These are phyloP conservation scores for Copidosoma aretas DNA, from an alignment of 2,888 invertebrate species.

Conservation along the genomic window DNA sequence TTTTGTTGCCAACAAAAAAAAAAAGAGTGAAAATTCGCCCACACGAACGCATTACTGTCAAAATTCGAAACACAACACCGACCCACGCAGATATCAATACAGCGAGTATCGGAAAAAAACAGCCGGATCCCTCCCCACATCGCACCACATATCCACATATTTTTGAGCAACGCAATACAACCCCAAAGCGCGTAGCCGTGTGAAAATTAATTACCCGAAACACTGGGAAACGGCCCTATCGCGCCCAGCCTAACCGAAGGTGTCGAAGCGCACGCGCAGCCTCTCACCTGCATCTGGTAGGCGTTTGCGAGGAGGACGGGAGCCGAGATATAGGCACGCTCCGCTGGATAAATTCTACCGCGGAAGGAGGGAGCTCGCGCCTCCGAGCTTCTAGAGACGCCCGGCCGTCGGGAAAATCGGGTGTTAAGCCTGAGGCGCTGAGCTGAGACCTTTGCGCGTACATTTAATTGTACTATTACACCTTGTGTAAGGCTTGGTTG, in stretches of 20 bases:
- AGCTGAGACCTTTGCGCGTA: not conserved
- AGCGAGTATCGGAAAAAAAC: too few species aligned
- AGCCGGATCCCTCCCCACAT: too few species aligned
- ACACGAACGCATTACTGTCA: too few species aligned
- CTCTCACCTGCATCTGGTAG: not conserved
- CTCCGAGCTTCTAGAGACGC: not conserved
- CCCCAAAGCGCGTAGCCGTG: not conserved
- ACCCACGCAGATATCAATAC: too few species aligned
- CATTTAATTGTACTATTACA: too few species aligned
- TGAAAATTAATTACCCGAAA: conserved; percentile 32
- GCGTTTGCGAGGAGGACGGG: too few species aligned
- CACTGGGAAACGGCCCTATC: conserved; percentile 25
- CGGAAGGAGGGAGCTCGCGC: not conserved
- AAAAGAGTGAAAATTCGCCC: too few species aligned
- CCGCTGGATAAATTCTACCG: not conserved
- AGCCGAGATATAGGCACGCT: too few species aligned
- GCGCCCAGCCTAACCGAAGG: conserved; percentile 32
- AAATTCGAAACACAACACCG: too few species aligned
- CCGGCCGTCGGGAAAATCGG: conserved; percentile 43
- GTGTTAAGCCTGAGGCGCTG: conserved; percentile 42
- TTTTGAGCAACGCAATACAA: too few species aligned
- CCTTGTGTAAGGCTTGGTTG: conserved; percentile 6
- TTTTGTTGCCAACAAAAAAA: too few species aligned
- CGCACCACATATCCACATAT: too few species aligned
- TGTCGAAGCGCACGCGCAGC: conserved; percentile 49